Percentiles rank a stretch among this genome's conserved stretches.
phyloP scores from a whole-genome alignment of 2,888 invertebrate genomes.

The Ecdyonurus torrentis region DNA sequence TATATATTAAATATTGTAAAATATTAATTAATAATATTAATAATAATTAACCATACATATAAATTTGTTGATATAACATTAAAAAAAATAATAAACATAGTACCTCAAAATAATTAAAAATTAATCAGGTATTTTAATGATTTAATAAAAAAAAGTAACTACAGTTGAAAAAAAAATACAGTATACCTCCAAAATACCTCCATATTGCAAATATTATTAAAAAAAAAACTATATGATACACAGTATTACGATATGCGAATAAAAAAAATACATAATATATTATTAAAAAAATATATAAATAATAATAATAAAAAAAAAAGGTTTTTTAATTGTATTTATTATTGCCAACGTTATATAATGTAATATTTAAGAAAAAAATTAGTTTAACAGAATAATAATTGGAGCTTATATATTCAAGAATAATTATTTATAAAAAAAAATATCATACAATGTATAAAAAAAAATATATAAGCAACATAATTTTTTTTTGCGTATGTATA shows the following conservation, averaged over 20 bases:
- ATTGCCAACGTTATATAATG: neutral
- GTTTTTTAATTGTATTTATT: neutral
- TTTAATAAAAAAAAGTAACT: neutral
- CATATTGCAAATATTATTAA: neutral
- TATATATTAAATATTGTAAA: no score
- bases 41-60: no score
- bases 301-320: neutral
- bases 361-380: neutral
- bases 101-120: neutral
- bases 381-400: neutral
- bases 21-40: no score
- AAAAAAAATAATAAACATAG: neutral
- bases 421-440: neutral
- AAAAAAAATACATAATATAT: neutral
- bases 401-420: neutral
- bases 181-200: neutral
- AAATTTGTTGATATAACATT: neutral
- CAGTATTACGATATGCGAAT: neutral
- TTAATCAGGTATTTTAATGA: neutral
- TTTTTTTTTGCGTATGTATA: no score
- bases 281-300: constrained; percentile 2
- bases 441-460: neutral
- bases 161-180: neutral
- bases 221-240: neutral
- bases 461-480: neutral